A percentile compares a stretch with the other conserved stretches of the same genome.
phyloP scores from a whole-genome alignment of 2,797 vertebrate genomes.

The Graptemys geographica region DNA sequence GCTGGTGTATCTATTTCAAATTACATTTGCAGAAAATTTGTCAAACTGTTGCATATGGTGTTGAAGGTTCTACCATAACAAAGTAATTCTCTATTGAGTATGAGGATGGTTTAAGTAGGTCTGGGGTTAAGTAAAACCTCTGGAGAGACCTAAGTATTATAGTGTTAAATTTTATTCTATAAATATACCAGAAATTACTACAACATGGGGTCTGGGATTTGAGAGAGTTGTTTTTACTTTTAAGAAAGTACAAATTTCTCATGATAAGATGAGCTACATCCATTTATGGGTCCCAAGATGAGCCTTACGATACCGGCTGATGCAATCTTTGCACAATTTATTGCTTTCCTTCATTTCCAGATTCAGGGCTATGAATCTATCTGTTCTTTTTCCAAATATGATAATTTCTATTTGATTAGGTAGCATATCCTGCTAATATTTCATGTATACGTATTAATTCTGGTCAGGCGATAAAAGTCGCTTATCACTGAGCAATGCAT shows the following conservation, averaged over 20 bases:
- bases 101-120: not conserved
- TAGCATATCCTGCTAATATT: not conserved
- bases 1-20: not conserved
- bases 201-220: accelerated
- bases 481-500: not conserved
- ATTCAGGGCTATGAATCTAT: not conserved
- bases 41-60: not conserved
- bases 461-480: not conserved
- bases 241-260: not conserved
- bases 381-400: not conserved
- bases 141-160: not conserved
- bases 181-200: not conserved
- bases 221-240: not conserved
- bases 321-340: not conserved
- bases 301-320: not conserved
- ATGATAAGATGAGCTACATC: not conserved
- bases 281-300: not conserved
- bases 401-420: not conserved
- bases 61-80: not conserved
- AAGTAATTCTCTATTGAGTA: not conserved
- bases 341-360: not conserved
- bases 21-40: not conserved
- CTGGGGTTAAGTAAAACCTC: not conserved
- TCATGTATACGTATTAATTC: not conserved
- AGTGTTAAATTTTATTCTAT: not conserved